These are phyloP conservation scores for Epizoanthus scotinus DNA, from an alignment of 92 coral and sea anemone species.

Conservation along the genomic window DNA sequence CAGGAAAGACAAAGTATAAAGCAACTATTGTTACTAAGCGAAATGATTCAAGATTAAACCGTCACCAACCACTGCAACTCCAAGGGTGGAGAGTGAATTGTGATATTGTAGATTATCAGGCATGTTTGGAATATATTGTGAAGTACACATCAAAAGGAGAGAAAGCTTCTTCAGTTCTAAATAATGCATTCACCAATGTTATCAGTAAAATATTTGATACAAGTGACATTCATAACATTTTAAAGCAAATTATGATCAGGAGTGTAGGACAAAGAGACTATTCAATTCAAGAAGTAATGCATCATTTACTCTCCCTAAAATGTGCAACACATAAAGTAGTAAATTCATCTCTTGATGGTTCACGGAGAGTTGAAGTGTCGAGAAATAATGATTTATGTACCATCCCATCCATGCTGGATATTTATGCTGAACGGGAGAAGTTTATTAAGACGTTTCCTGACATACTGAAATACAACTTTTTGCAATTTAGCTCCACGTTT, in stretches of 20 bases:
- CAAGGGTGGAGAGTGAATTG: constrained; percentile 64
- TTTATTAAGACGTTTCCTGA: constrained; percentile 35
- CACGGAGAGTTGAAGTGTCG: constrained; percentile 41
- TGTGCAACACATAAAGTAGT: constrained; percentile 44
- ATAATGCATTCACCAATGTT: constrained; percentile 60
- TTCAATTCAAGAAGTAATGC: constrained; percentile 60
- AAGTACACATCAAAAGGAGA: constrained; percentile 59
- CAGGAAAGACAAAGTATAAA: constrained; percentile 33
- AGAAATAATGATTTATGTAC: constrained; percentile 35
- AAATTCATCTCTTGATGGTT: constrained; percentile 40
- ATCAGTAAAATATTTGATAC: constrained; percentile 27
- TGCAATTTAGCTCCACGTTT: constrained; percentile 31
- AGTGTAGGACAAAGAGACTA: constrained; percentile 61
- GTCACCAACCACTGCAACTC: constrained; percentile 36
- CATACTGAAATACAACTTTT: constrained; percentile 37
- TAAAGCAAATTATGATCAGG: constrained; percentile 55
- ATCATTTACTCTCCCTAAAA: no score
- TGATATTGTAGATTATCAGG: constrained; percentile 48
- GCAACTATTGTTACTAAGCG: constrained; percentile 47
- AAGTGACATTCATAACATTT: constrained; percentile 37
- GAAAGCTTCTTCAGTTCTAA: no score
- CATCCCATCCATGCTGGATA: constrained; percentile 48
- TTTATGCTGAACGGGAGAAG: constrained; percentile 46
- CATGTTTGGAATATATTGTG: constrained; percentile 52
- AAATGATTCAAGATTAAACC: constrained; percentile 52